These are phyloP conservation scores for Salarias fasciatus DNA, from an alignment of 2,797 vertebrate species.

Conservation along the genomic window DNA sequence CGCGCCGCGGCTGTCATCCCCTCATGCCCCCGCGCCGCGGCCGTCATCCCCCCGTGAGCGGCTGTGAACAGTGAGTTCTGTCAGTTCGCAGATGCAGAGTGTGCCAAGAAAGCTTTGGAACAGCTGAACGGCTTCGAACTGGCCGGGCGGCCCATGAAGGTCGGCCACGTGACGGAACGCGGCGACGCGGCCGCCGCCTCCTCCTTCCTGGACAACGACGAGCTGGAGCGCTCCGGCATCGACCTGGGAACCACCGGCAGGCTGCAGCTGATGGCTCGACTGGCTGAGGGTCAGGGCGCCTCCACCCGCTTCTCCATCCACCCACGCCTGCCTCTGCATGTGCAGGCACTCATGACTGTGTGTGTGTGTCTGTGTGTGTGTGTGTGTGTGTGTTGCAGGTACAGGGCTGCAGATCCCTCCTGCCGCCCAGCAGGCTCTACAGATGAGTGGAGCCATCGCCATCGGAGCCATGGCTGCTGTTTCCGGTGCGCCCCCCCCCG, in stretches of 20 bases:
- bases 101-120: constrained; percentile 96
- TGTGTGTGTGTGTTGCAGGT: constrained; percentile 79
- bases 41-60: too few species aligned
- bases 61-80: not conserved
- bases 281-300: constrained; percentile 87
- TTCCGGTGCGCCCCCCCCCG: constrained; percentile 52
- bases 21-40: too few species aligned
- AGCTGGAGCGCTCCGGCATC: constrained; percentile 93
- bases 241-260: constrained; percentile 94
- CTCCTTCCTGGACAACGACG: constrained; percentile 94
- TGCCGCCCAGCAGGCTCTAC: constrained; percentile 94
- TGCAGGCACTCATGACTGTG: too few species aligned
- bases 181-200: constrained; percentile 90
- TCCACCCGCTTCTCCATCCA: not conserved
- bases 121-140: constrained; percentile 97
- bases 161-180: constrained; percentile 95
- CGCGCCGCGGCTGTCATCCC: too few species aligned
- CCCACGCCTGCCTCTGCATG: too few species aligned
- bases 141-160: constrained; percentile 97
- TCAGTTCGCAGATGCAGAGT: constrained; percentile 95
- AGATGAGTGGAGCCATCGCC: constrained; percentile 95
- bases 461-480: constrained; percentile 93
- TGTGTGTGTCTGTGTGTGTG: too few species aligned
- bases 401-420: constrained; percentile 96
- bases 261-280: constrained; percentile 94